Evolutionary conservation across 2,797 vertebrate genomes (phyloP).

Genomic region (Anisognathus igniventris): DNA sequence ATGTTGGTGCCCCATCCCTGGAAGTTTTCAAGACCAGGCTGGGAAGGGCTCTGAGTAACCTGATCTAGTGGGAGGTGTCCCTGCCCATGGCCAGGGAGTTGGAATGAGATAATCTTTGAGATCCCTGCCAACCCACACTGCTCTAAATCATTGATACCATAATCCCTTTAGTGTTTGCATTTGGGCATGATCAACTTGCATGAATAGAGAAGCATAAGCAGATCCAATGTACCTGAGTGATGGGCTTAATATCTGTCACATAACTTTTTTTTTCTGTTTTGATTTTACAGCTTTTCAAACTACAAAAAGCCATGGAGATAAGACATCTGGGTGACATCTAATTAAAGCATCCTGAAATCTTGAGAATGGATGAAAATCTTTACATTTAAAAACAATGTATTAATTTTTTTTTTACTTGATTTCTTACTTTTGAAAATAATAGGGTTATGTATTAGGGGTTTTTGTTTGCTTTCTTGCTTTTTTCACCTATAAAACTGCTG

Average conservation of each 20-base stretch:
- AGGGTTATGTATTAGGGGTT: neutral
- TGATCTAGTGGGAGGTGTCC: neutral
- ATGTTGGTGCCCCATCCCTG: fast-evolving
- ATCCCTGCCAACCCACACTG: neutral
- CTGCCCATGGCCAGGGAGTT: neutral
- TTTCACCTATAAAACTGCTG: neutral
- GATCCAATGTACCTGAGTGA: neutral
- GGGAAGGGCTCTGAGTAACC: neutral
- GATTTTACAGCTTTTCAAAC: neutral
- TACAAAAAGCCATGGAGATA: neutral
- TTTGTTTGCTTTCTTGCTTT: neutral
- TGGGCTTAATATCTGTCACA: neutral
- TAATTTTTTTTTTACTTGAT: neutral
- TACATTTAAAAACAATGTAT: neutral
- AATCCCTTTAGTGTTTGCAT: neutral
- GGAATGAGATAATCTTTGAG: neutral
- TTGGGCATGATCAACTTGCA: neutral
- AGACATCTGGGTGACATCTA: neutral
- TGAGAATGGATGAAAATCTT: neutral
- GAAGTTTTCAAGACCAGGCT: neutral
- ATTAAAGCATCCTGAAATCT: neutral
- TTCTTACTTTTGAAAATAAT: neutral
- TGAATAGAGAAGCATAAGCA: neutral
- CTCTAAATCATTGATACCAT: too few relatives aligned
- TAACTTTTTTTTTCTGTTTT: neutral